A percentile compares a stretch with the other conserved stretches of the same genome.
Conservation (phyloP, 1,140 invertebrate genomes). For the Lordiphosa mommai region DNA sequence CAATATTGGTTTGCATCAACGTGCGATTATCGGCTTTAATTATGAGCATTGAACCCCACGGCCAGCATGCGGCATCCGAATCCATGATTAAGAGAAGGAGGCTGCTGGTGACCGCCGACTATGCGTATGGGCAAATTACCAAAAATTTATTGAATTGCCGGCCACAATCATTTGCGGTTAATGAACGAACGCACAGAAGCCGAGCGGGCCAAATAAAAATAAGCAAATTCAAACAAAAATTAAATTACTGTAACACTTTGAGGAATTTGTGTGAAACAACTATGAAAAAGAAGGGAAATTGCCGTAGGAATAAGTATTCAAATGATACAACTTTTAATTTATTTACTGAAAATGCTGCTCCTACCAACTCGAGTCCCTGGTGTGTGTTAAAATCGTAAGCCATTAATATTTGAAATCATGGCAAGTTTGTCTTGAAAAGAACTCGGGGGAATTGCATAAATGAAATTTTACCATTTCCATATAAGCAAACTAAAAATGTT, state of each 20-base stretch:
- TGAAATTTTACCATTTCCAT: conserved; percentile 24
- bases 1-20: conserved; percentile 18
- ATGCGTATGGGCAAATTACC: conserved; percentile 25
- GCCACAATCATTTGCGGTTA: conserved; percentile 47
- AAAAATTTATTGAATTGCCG: conserved; percentile 50
- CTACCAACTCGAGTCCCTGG: background rate
- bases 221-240: background rate
- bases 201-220: background rate
- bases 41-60: conserved; percentile 27
- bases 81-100: background rate
- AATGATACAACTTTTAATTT: background rate
- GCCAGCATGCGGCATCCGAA: background rate
- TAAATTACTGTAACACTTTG: background rate
- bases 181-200: conserved; percentile 13
- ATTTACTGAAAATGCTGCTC: background rate
- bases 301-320: background rate
- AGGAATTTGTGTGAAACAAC: background rate
- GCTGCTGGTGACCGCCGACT: background rate
- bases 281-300: background rate
- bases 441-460: conserved; percentile 16
- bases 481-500: conserved; percentile 37
- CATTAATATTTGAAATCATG: conserved; percentile 14
- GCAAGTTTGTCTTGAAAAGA: background rate
- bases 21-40: conserved; percentile 51
- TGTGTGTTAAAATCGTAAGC: background rate